Base-by-base conservation (phyloP, 2,113 vertebrate species). In the Hucho hucho region DNA sequence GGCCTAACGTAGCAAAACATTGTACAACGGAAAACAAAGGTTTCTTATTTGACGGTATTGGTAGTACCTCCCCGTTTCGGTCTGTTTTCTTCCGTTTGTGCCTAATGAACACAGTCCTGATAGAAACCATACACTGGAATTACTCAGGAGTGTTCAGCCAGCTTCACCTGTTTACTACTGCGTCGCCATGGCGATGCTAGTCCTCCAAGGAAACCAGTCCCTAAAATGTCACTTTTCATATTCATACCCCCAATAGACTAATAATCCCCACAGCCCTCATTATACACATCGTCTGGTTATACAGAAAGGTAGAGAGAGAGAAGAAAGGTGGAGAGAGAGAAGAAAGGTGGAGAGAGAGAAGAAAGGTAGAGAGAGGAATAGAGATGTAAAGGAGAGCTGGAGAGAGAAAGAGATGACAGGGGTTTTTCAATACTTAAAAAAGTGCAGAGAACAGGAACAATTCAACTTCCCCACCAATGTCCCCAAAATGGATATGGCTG, bases 131-230 rank as follows among this genome's bases (percentile, higher is more conserved):
- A 16, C 49, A 16, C 16, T 18, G 3, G 20, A 61, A 24, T 3
- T 16, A 9, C 18, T 22, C 58, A 22, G n/a, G 58, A 16, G 18
- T 22, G 58, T 61, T n/a, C 6, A n/a, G 58, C 20, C 18, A 59
- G 58, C 58, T n/a, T 59, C 58, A 59, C n/a, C 58, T 14, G 2
- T 59, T 59, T 22, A 59, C 4, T 66, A 65, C 75, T 29, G 26
- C 2, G 70, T 86, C 73, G 70, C 80, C 69, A 73, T 64, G 53
- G 58, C 0, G 24, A 83, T 70, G 63, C 32, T 22, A 72, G 24
- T 58, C 37, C 58, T 75, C 26, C 63, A 32, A 20, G 73, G 70
- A 49, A 71, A 56, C 56, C 12, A 9, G 18, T 68, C 18, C 20
- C 13, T 46, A 63, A 75, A 64, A 69, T 20, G 37, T 37, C 46